These are phyloP conservation scores for Hemibagrus wyckioides DNA, from an alignment of 2,113 vertebrate genomes.

Conservation along the genomic window DNA sequence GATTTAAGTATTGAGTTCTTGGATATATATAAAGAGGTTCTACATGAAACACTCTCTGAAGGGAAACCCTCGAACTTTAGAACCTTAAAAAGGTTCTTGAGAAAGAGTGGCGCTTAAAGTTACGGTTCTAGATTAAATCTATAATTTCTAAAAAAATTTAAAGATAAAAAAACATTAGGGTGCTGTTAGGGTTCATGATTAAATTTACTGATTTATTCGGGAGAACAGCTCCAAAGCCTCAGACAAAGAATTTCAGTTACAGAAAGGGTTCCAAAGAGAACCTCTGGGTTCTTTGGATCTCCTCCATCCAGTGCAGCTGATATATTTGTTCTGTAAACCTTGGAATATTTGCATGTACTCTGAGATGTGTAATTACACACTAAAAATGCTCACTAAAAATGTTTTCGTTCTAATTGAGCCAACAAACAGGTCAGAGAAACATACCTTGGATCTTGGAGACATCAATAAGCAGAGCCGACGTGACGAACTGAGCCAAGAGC, in stretches of 20 bases:
- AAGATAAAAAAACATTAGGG: too few species aligned
- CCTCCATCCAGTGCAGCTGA: neutral
- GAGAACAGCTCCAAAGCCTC: neutral
- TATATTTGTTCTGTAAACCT: neutral
- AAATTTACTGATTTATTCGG: neutral
- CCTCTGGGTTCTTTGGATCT: neutral
- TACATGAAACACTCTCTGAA: neutral
- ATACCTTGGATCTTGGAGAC: constrained; percentile 25
- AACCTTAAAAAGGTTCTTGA: neutral
- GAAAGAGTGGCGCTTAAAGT: neutral
- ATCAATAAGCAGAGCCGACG: constrained; percentile 36
- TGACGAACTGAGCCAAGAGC: constrained; percentile 39
- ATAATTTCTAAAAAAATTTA: too few species aligned
- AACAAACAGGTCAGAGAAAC: neutral
- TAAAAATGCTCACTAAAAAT: too few species aligned
- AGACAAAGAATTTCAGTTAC: neutral
- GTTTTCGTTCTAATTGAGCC: too few species aligned
- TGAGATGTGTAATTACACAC: neutral
- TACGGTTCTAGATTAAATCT: too few species aligned
- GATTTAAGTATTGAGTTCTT: too few species aligned
- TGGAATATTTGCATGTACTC: neutral
- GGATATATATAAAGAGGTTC: too few species aligned
- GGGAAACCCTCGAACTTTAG: neutral
- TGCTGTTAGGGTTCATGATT: neutral
- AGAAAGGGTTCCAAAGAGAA: neutral